Base-by-base conservation (phyloP, 2,888 invertebrate species). In the Volucella zonaria region DNA sequence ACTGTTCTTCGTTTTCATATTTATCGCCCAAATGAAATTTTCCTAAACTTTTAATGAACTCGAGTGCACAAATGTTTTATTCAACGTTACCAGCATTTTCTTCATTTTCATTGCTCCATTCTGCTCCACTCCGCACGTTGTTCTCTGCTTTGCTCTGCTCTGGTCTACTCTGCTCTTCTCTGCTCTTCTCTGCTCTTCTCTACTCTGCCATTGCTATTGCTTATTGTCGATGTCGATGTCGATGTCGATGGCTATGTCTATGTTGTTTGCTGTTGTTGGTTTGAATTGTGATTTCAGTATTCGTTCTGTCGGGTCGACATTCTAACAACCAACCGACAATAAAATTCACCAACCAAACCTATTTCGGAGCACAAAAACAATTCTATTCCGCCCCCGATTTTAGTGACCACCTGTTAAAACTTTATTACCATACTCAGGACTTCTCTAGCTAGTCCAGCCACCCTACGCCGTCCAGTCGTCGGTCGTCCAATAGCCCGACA, bases 351-450 rank as follows among this genome's bases (percentile, higher is more conserved):
- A 38, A 49, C 64, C 58, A 58, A 56, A 42, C 71, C 45, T 51
- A 56, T 79, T 73, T 73, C n/a, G 66, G 74, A 78, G 31, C 64
- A 49, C 51, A 54, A 75, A 79, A 70, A 79, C 52, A 75, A 79
- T 74, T 61, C 49, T 38, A 61, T 59, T 75, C 43, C n/a, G 45
- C 61, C 51, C 40, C 45, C 61, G 67, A 75, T 76, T 73, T 81
- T 73, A 75, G 80, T 81, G 76, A 68, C 80, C 85, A 85, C 85
- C 85, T 85, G 85, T 85, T 85, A 76, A 76, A 75, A 62, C 61
- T 85, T 76, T 80, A 81, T 81, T 75, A 76, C 54, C 75, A 71
- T 70, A 61, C 54, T 31, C 49, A 40, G 31, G 54, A n/a, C 31
- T 23, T 12, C 61, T 23, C 12, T 23, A 14, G 42, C 58, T 18